A percentile compares a stretch with the other conserved stretches of the same genome.
phyloP scores from a whole-genome alignment of 1,140 invertebrate species.

The Ooceraea biroi region DNA sequence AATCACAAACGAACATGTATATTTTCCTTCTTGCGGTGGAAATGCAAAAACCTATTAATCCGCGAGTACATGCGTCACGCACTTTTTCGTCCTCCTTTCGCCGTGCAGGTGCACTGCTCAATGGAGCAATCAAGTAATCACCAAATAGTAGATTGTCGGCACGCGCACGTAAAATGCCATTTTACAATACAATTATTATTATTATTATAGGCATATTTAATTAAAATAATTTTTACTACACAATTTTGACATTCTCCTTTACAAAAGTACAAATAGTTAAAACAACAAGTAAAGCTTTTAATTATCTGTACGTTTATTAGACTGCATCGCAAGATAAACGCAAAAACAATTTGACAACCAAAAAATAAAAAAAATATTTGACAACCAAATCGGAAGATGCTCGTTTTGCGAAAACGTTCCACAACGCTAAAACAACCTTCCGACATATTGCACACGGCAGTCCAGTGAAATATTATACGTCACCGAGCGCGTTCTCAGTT shows the following conservation, averaged over 20 bases:
- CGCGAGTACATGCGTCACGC: background rate
- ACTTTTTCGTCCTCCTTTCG: constrained; percentile 35
- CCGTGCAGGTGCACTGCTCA: background rate
- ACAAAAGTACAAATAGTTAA: background rate
- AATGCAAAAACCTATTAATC: constrained; percentile 11
- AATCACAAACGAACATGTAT: constrained; percentile 63
- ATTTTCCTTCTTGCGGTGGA: constrained; percentile 18
- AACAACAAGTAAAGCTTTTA: background rate
- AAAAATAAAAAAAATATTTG: background rate
- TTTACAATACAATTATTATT: background rate
- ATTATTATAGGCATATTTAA: background rate
- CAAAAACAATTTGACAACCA: too few relatives aligned
- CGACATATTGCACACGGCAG: background rate
- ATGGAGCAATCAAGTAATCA: constrained; percentile 12
- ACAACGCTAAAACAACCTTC: background rate
- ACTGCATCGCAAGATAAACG: background rate
- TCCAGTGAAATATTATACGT: constrained; percentile 13
- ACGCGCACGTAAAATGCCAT: background rate
- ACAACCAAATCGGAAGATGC: background rate
- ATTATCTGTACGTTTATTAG: background rate
- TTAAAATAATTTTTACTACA: background rate
- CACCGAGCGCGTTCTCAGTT: constrained; percentile 10
- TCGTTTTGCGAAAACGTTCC: constrained; percentile 12
- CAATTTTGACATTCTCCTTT: background rate
- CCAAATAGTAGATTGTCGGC: background rate